Base-by-base conservation (phyloP, 2,113 vertebrate genomes). In the Symphodus melops region DNA sequence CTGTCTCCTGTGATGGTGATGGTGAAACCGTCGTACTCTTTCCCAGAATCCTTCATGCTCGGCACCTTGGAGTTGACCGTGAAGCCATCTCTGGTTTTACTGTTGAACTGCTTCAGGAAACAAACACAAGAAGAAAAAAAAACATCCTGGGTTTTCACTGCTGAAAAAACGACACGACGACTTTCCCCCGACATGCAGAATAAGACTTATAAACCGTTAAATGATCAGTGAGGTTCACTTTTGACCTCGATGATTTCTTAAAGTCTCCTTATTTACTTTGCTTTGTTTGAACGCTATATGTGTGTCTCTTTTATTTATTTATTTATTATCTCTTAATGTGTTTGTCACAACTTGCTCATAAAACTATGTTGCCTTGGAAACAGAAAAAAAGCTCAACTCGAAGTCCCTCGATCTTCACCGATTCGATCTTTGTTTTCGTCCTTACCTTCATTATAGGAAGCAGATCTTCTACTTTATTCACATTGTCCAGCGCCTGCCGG, bases 371-470 rank as follows among this genome's bases (percentile, higher is more conserved):
- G 28, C 6, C 28, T 5, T 33, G 28, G 28, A 33, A 33, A 33
- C 28, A 33, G 28, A 33, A 33, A 33, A 33, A 4, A 33, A 33
- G 3, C 28, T 33, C 28, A 33, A 33, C 28, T 33, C 4, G 28
- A 33, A 5, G 28, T 33, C 25, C 25, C 25, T 25, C 25, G 28
- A 5, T 33, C 28, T 33, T 33, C 4, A 33, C 28, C 28, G 1
- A 33, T 44, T 9, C 3, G 8, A 20, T 51, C 48, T 51, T n/a
- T n/a, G 9, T 28, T 39, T 60, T 23, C 36, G 5, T 76, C 65
- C 70, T 84, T 93, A 99, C 98, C 96, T 99, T 99, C 97, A 99
- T 99, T 86, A 99, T 97, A n/a, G 97, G 97, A 87, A 99, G 96
- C 58, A 99, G 95, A 84, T 99, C 97, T 89, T 99, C 98, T 57